Evolutionary conservation across 2,797 vertebrate species (phyloP).

Genomic region (Betta splendens): DNA sequence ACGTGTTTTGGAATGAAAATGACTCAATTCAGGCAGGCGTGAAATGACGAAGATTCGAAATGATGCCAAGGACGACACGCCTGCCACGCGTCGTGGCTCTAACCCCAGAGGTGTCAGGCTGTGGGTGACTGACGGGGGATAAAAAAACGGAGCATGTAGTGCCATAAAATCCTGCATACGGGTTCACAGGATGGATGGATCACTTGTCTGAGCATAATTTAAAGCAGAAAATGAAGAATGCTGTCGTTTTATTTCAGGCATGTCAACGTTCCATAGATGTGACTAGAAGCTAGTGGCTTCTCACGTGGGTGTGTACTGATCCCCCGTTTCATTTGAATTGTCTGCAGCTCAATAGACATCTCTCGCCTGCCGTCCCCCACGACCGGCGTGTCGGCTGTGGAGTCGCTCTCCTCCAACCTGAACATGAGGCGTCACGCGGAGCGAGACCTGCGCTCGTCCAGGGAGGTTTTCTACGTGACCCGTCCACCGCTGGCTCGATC

Average conservation of each 20-base stretch:
- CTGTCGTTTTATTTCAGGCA: too few relatives aligned
- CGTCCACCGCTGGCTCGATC: slow-evolving; percentile 93
- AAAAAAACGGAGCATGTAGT: too few relatives aligned
- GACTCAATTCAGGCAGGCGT: slow-evolving; percentile 1
- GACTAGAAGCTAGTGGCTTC: too few relatives aligned
- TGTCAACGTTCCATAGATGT: too few relatives aligned
- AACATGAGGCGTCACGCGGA: slow-evolving; percentile 81
- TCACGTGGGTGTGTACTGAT: too few relatives aligned
- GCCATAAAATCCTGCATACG: too few relatives aligned
- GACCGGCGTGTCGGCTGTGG: slow-evolving; percentile 78
- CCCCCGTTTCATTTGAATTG: too few relatives aligned
- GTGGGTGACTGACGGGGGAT: slow-evolving; percentile 21
- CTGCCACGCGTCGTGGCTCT: slow-evolving; percentile 3
- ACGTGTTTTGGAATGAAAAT: slow-evolving; percentile 6
- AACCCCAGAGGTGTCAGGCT: slow-evolving; percentile 10
- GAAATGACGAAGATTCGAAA: slow-evolving; percentile 16
- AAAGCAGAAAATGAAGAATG: too few relatives aligned
- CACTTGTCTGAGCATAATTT: too few relatives aligned
- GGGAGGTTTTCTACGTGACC: slow-evolving; percentile 93
- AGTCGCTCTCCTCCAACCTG: slow-evolving; percentile 80
- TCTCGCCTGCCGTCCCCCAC: slow-evolving; percentile 93
- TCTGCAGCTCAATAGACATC: slow-evolving; percentile 90
- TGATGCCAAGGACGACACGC: not conserved
- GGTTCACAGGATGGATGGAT: too few relatives aligned
- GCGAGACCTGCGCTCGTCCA: slow-evolving; percentile 85